These are phyloP conservation scores for Monochamus saltuarius DNA, from an alignment of 1,140 invertebrate genomes.

Conservation along the genomic window DNA sequence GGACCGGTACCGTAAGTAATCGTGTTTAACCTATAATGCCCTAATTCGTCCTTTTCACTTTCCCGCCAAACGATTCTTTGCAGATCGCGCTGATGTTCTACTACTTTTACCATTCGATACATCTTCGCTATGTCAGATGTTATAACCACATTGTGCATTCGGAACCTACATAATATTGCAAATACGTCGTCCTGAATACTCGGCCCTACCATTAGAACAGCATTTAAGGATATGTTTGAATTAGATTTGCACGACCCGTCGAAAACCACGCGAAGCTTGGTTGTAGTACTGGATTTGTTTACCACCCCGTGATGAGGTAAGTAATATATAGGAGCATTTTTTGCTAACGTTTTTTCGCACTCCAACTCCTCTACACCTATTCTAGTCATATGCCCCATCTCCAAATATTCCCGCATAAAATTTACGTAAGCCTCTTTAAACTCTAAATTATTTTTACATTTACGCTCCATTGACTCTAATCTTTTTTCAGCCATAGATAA, in stretches of 20 bases:
- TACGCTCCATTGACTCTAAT: conserved; percentile 34
- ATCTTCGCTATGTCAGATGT: conserved; percentile 32
- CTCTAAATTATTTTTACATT: conserved; percentile 26
- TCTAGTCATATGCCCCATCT: conserved; percentile 38
- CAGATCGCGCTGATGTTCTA: conserved; percentile 8
- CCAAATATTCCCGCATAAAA: conserved; percentile 43
- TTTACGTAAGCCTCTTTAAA: conserved; percentile 33
- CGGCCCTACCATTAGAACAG: no score
- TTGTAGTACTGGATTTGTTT: conserved; percentile 32
- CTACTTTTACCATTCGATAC: conserved; percentile 26
- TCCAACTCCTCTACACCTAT: not conserved
- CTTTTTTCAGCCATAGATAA: conserved; percentile 15
- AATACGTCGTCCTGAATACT: no score
- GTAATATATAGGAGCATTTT: conserved; percentile 34
- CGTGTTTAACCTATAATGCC: conserved; percentile 29
- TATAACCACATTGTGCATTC: conserved; percentile 43
- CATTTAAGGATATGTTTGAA: no score
- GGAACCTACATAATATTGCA: conserved; percentile 21
- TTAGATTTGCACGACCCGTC: conserved; percentile 3
- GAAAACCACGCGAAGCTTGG: conserved; percentile 30
- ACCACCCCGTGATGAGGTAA: conserved; percentile 53
- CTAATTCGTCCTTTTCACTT: conserved; percentile 2
- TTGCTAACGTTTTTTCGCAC: not conserved
- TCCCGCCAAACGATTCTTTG: conserved; percentile 32
- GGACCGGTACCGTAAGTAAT: conserved; percentile 35